Conservation (phyloP, 1,140 invertebrate species). For the Drosophila pachea region DNA sequence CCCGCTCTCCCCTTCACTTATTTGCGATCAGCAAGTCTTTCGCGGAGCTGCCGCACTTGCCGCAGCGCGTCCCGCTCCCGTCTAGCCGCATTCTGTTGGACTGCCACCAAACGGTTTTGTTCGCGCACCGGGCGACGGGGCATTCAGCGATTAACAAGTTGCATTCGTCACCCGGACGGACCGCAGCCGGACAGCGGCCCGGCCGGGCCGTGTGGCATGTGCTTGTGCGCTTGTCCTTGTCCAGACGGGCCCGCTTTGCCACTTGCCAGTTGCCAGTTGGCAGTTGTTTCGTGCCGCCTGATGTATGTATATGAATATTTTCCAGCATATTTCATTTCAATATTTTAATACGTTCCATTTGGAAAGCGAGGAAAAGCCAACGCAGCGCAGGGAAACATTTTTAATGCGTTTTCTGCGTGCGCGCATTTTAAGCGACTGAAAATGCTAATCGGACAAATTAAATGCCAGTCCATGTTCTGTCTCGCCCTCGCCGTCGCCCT, state of each 20-base stretch:
- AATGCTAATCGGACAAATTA: slow-evolving; percentile 78
- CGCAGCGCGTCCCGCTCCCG: too few species aligned
- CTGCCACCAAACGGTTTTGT: too few species aligned
- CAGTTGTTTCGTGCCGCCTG: slow-evolving; percentile 22
- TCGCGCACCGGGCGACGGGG: background rate
- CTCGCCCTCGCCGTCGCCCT: background rate
- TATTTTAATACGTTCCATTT: slow-evolving; percentile 31
- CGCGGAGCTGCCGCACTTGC: too few species aligned
- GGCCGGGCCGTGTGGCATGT: background rate
- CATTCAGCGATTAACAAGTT: slow-evolving; percentile 41
- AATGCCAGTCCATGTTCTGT: slow-evolving; percentile 43
- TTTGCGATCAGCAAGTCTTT: too few species aligned
- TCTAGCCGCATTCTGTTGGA: too few species aligned
- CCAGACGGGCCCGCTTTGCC: slow-evolving; percentile 3
- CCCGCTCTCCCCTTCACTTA: too few species aligned
- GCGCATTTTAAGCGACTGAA: slow-evolving; percentile 65
- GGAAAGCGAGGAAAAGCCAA: slow-evolving; percentile 8
- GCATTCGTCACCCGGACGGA: slow-evolving; percentile 23
- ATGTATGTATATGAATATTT: slow-evolving; percentile 34
- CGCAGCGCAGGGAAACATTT: slow-evolving; percentile 37
- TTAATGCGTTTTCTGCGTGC: slow-evolving; percentile 77
- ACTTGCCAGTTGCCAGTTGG: background rate
- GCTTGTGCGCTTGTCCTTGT: slow-evolving; percentile 5
- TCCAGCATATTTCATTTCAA: slow-evolving; percentile 46
- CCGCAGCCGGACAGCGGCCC: background rate